Conservation (phyloP, 1,140 invertebrate species). For the Solenopsis fugax region DNA sequence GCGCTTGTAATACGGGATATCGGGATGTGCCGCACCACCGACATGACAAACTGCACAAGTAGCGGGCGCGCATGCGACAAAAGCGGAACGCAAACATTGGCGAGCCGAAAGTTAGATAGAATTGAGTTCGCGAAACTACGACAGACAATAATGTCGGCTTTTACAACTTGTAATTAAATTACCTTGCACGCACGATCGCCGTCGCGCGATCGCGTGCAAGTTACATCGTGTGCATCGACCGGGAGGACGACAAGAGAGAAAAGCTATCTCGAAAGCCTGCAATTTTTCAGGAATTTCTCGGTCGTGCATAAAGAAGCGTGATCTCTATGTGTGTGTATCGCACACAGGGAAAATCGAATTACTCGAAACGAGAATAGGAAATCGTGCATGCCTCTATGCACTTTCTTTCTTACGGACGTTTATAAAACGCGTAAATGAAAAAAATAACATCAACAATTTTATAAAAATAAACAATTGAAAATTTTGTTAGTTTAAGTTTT, state of each 20-base stretch:
- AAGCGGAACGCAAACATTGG: slow-evolving; percentile 50
- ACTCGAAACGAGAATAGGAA: slow-evolving; percentile 9
- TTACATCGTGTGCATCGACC: slow-evolving; percentile 9
- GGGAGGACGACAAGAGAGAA: not conserved
- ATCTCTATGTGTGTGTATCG: not conserved
- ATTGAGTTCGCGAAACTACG: slow-evolving; percentile 48
- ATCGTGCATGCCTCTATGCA: not conserved
- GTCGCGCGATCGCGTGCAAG: slow-evolving; percentile 34
- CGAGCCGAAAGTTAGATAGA: slow-evolving; percentile 45
- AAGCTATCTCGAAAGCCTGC: not conserved
- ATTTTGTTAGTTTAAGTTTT: not conserved
- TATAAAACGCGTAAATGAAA: not conserved
- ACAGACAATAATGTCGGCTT: slow-evolving; percentile 46
- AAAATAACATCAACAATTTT: not conserved
- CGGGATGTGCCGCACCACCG: slow-evolving; percentile 6
- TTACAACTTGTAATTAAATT: slow-evolving; percentile 62
- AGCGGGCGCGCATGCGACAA: slow-evolving; percentile 18
- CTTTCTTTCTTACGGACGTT: not conserved
- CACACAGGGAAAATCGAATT: not conserved
- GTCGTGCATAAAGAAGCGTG: not conserved
- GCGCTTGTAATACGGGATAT: slow-evolving; percentile 25
- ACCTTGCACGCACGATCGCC: slow-evolving; percentile 29
- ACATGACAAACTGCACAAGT: not conserved
- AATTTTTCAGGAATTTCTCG: slow-evolving; percentile 42
- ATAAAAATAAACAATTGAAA: not conserved